Evolutionary conservation across 2,888 invertebrate genomes (phyloP), one percentile per base, ranked within the genome.

Genomic region (Lasioglossum figueresi): DNA sequence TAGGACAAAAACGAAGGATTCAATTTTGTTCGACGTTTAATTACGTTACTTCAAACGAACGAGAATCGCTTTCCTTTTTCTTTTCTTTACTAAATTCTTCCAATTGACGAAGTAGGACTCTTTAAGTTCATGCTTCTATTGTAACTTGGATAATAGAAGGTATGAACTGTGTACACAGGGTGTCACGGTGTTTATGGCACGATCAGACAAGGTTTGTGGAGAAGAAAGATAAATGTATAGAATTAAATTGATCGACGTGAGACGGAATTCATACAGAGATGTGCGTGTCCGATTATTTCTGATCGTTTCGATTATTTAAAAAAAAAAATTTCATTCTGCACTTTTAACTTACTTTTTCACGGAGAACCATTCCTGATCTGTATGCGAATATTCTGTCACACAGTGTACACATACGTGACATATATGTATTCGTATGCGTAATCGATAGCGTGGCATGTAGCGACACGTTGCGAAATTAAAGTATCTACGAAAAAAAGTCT

Each of bases 371-470:
- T 31, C 63, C 19, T 16, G 16, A 14, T 63, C 2, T 31, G 31
- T 16, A 16, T 16, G 31, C 16, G 31, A 63, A 63, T 19, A 19
- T 19, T 19, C 8, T 31, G 63, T 19, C 63, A 63, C 63, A 2
- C 31, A 8, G 63, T 63, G 19, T 8, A 63, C 63, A 63, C 31
- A 31, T 63, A 63, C 12, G 31, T 27, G 4, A 19, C 31, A 45
- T 27, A 31, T 66, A 40, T 16, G 27, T 19, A 40, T 73, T 45
- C 45, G 59, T 45, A 56, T 66, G 68, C 68, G n/a, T 76, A 59
- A 68, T 63, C 75, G 52, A 76, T 76, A 52, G 27, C 72, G 66
- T 48, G 70, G 12, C 76, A 76, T 79, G 56, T 79, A 76, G 19
- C 52, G 68, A 19, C 45, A 48, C 48, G 43, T 66, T 45, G 45